phyloP scores from a whole-genome alignment of 2,113 vertebrate species.

The Lethenteron reissneri region DNA sequence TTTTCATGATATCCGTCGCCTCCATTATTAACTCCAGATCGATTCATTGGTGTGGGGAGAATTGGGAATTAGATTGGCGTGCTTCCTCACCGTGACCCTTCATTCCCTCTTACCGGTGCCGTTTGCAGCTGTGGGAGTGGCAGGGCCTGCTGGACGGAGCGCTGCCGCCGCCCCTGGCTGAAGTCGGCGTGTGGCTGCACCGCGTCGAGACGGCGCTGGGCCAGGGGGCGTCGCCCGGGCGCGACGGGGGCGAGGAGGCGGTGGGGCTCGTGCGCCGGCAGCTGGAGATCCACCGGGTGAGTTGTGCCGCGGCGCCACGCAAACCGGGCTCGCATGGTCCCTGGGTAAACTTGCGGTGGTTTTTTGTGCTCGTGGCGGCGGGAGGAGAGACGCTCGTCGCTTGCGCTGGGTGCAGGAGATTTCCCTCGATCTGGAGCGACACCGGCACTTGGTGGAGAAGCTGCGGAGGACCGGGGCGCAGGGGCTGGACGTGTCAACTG shows the following conservation, averaged over 20 bases:
- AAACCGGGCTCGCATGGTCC: too few species aligned
- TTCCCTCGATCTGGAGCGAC: neutral
- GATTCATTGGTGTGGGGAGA: too few species aligned
- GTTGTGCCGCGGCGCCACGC: too few species aligned
- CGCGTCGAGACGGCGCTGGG: slow-evolving; percentile 52
- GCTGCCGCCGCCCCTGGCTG: slow-evolving; percentile 66
- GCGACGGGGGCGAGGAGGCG: slow-evolving; percentile 73
- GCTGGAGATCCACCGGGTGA: slow-evolving; percentile 70
- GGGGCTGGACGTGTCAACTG: slow-evolving; percentile 67
- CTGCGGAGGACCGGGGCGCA: too few species aligned
- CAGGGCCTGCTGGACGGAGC: slow-evolving; percentile 75
- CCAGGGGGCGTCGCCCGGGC: slow-evolving; percentile 67
- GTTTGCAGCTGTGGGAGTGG: slow-evolving; percentile 65
- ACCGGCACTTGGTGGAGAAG: neutral
- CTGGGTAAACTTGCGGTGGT: neutral
- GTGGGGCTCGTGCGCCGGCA: slow-evolving; percentile 62
- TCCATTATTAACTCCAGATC: too few species aligned
- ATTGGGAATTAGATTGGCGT: too few species aligned
- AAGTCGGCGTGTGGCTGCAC: slow-evolving; percentile 72
- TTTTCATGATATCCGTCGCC: too few species aligned
- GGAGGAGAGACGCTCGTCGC: too few species aligned
- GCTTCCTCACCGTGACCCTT: too few species aligned
- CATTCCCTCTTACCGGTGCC: neutral
- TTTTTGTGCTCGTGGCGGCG: neutral
- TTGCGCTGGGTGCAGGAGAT: neutral